Evolutionary conservation across 2,113 vertebrate genomes (phyloP).

Genomic region (Hiodon alosoides): DNA sequence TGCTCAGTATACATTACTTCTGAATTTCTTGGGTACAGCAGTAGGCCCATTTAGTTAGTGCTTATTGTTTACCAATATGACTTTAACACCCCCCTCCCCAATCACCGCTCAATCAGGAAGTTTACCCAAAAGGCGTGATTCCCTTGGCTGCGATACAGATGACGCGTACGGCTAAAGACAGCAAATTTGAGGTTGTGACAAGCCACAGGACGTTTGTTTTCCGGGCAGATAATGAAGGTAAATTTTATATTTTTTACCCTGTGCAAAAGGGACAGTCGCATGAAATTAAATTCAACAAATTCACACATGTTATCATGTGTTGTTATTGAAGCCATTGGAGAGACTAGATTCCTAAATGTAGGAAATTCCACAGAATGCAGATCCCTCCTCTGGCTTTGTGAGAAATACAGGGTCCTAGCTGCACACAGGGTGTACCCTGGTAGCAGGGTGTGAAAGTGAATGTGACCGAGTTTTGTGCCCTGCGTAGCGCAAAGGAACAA

Average conservation of each 20-base stretch:
- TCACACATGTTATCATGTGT: no score
- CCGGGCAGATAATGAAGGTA: constrained; percentile 85
- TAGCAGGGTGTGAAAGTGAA: constrained; percentile 16
- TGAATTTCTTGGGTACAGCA: constrained; percentile 4
- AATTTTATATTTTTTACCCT: constrained; percentile 13
- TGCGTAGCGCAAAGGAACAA: constrained; percentile 68
- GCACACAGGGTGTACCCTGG: constrained; percentile 14
- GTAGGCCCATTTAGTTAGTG: background rate
- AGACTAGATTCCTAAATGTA: no score
- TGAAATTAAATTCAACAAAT: no score
- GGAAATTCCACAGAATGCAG: no score
- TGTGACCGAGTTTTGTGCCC: no score
- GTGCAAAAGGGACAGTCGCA: background rate
- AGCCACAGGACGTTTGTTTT: constrained; percentile 88
- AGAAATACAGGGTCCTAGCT: background rate
- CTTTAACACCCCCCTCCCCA: constrained; percentile 15
- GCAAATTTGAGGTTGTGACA: constrained; percentile 92
- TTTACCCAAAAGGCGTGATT: constrained; percentile 90
- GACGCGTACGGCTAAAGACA: constrained; percentile 84
- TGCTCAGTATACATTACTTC: background rate
- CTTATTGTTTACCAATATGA: constrained; percentile 4
- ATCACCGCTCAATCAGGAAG: constrained; percentile 66
- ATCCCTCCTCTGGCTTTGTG: background rate
- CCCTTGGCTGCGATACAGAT: constrained; percentile 84
- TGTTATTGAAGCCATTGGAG: no score